phyloP scores from a whole-genome alignment of 2,113 vertebrate species.

The Aegotheles bennettii region DNA sequence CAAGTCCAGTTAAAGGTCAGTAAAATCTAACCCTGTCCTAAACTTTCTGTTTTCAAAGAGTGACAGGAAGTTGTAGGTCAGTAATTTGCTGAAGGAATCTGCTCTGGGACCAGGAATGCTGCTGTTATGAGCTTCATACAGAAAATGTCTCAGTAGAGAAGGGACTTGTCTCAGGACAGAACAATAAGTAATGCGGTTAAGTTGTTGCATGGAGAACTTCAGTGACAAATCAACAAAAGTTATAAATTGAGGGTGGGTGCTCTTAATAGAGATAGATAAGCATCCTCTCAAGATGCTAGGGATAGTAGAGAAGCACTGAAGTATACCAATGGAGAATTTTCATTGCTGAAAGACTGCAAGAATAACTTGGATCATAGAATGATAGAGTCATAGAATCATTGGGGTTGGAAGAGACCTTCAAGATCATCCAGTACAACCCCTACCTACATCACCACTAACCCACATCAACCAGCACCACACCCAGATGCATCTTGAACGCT shows the following conservation, averaged over 20 bases:
- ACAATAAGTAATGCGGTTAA: not conserved
- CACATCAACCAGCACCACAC: no score
- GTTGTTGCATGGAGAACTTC: not conserved
- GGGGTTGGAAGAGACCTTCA: no score
- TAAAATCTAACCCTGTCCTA: not conserved
- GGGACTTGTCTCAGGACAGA: not conserved
- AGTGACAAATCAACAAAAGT: not conserved
- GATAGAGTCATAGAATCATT: no score
- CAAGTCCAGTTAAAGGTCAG: not conserved
- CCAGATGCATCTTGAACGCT: no score
- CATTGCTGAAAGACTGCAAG: not conserved
- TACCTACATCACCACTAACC: no score
- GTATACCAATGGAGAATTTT: not conserved
- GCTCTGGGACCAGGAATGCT: not conserved
- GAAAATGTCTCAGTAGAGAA: not conserved
- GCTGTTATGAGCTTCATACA: not conserved
- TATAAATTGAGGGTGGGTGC: not conserved
- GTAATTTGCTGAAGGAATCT: not conserved
- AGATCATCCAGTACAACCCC: no score
- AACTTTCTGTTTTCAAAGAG: not conserved
- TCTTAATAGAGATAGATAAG: fast-evolving
- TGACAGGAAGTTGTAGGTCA: not conserved
- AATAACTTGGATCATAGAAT: not conserved
- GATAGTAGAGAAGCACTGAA: not conserved
- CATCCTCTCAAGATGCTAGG: not conserved